A percentile compares a stretch with the other conserved stretches of the same genome.
Conservation (phyloP, 2,888 invertebrate genomes). For the Drosophila pseudotakahashii region DNA sequence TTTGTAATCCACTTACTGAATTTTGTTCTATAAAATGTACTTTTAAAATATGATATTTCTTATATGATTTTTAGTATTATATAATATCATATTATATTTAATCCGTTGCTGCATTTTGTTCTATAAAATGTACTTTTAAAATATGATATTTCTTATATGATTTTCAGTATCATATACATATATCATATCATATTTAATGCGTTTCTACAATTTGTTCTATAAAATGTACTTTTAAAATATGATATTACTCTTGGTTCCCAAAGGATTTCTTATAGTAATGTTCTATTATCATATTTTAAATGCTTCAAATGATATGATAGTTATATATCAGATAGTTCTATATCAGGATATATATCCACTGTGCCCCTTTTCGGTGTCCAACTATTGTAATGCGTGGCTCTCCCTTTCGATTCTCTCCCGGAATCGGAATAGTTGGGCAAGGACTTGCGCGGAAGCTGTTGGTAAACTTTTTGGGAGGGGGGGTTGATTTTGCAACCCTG, state of each 20-base stretch:
- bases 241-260: neutral
- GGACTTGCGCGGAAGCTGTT: constrained; percentile 78
- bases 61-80: no score
- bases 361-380: constrained; percentile 3
- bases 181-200: no score
- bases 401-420: constrained; percentile 9
- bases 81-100: no score
- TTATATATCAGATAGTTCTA: neutral
- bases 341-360: neutral
- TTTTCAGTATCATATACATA: no score
- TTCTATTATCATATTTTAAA: no score
- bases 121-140: neutral
- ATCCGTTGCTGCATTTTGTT: no score
- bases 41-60: no score
- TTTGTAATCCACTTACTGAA: no score
- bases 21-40: no score
- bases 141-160: neutral
- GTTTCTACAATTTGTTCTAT: no score
- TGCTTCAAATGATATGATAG: no score
- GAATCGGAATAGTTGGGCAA: constrained; percentile 38
- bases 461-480: neutral
- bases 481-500: constrained; percentile 20
- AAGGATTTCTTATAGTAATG: no score
- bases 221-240: neutral
- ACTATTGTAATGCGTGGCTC: constrained; percentile 9